Evolutionary conservation across 2,797 vertebrate genomes (phyloP), one percentile per base, ranked within the genome.

Genomic region (Enteromius thamalakanensis): DNA sequence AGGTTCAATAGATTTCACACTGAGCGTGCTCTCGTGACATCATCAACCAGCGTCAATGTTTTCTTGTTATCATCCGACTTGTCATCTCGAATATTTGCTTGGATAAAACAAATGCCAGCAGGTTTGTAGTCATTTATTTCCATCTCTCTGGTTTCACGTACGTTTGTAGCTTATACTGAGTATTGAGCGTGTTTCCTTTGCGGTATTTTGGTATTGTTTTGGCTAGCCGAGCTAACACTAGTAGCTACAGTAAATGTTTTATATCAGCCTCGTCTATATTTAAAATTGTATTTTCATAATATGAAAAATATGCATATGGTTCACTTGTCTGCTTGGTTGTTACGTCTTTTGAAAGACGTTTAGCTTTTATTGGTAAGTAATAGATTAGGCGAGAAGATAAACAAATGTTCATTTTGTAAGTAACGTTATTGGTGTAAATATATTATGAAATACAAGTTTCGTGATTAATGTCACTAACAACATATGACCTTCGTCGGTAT

Each of bases 51-150:
- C 82, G 82, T 40, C 82, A 60, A 69, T 29, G 15, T 19, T 70
- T 58, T 15, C 47, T 67, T 77, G 68, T 1, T 55, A 23, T 42
- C 2, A 76, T 60, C 15, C 6, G 47, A 8, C 42, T 71, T 51
- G 23, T 34, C 26, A 62, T 78, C 77, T 67, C 3, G 12, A 72
- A 40, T 55, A 51, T 79, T 76, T 83, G 23, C 15, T 51, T 40
- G 81, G 84, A 82, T 84, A 32, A 82, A 84, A 42, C 67, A 55
- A 2, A 75, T 86, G 79, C 74, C 70, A 78, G 1, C 82, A 84
- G 83, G 85, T 88, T 47, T 76, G 84, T 58, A 37, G 1, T 23
- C 2, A 5, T 75, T 32, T 77, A n/a, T 72, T 62, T 68, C 9
- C 0, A 5, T 15, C 10, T 47, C 9, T 4, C 1, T 69, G 60